These are phyloP conservation scores for Eurystomus gularis DNA, from an alignment of 2,113 vertebrate species.

Conservation along the genomic window DNA sequence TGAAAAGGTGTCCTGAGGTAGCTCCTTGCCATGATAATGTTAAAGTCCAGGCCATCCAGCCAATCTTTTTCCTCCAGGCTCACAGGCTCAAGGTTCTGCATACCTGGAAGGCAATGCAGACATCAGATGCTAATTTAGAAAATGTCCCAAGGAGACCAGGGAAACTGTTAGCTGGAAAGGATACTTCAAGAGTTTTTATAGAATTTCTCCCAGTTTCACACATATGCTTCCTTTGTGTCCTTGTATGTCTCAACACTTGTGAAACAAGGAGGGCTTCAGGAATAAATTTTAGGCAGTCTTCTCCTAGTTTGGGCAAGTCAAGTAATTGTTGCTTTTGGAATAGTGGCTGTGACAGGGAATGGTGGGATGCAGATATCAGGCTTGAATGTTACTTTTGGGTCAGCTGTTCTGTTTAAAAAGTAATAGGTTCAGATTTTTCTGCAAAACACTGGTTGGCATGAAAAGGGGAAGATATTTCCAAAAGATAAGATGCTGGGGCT, in stretches of 20 bases:
- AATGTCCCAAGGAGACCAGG: background rate
- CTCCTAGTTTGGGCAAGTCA: background rate
- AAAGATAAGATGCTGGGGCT: background rate
- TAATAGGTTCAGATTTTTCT: background rate
- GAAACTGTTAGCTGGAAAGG: background rate
- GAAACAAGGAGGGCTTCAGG: background rate
- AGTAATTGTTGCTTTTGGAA: background rate
- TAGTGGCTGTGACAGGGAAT: fast-evolving
- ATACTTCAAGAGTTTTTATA: background rate
- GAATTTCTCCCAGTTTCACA: background rate
- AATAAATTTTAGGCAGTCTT: background rate
- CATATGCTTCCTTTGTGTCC: background rate
- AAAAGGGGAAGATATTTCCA: background rate
- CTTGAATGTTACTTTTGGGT: background rate
- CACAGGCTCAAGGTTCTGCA: background rate
- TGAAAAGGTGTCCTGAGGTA: background rate
- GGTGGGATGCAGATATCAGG: background rate
- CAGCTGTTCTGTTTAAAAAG: background rate
- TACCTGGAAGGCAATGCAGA: background rate
- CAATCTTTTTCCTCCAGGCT: background rate
- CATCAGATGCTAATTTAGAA: background rate
- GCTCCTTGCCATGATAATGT: background rate
- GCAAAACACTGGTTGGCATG: background rate
- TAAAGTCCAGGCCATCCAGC: background rate
- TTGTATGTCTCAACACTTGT: background rate